Conservation (phyloP, 2,797 vertebrate species). For the Carcharodon carcharias region DNA sequence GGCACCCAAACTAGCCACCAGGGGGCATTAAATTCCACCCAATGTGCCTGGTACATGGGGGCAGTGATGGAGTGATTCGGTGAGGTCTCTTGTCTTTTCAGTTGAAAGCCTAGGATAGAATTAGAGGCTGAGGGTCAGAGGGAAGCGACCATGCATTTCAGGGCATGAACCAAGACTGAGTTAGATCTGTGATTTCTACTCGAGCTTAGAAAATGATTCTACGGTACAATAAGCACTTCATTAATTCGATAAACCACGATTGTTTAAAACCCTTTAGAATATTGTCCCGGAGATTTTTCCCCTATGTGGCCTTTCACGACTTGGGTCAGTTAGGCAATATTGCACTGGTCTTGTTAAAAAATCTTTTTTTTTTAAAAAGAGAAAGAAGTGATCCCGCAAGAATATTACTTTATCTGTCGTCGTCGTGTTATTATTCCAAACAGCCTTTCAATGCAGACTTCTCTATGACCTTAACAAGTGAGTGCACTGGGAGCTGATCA, state of each 20-base stretch:
- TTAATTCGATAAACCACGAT: background rate
- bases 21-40: background rate
- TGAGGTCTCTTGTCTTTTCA: background rate
- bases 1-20: too few species aligned
- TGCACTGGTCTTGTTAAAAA: background rate
- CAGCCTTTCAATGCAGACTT: conserved; percentile 28
- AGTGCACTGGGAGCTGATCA: background rate
- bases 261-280: background rate
- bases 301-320: background rate
- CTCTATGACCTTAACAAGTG: background rate
- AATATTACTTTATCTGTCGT: background rate
- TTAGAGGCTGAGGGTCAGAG: background rate
- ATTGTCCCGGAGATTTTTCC: background rate
- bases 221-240: background rate
- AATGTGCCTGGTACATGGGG: background rate
- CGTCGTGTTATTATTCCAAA: conserved; percentile 16
- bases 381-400: background rate
- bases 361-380: background rate
- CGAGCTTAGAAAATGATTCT: background rate
- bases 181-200: background rate
- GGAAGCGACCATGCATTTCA: background rate
- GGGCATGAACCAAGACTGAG: background rate
- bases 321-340: background rate
- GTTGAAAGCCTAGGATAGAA: background rate
- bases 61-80: background rate